phyloP scores from a whole-genome alignment of 2,113 vertebrate species.

The Amphiprion percula region DNA sequence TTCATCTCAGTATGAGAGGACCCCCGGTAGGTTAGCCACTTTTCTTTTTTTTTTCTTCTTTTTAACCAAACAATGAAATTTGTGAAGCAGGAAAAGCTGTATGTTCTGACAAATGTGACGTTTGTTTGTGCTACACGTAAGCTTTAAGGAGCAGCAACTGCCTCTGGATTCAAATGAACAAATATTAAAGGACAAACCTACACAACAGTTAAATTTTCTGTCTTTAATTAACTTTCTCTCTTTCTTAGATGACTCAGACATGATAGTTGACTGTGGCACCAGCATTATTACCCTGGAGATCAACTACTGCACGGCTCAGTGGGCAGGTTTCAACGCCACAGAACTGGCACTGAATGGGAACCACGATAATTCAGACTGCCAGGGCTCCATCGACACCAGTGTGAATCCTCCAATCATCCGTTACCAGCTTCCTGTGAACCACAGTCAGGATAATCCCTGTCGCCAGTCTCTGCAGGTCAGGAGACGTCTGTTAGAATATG shows the following conservation, averaged over 20 bases:
- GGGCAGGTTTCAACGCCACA: conserved; percentile 79
- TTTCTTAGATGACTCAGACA: conserved; percentile 78
- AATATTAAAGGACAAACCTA: too few species aligned
- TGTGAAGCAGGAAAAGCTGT: too few species aligned
- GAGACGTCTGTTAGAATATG: background rate
- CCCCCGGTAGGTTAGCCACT: conserved; percentile 73
- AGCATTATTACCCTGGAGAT: conserved; percentile 79
- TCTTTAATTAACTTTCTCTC: background rate
- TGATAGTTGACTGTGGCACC: conserved; percentile 80
- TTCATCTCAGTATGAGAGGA: conserved; percentile 70
- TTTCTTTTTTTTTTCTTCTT: too few species aligned
- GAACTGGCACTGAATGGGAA: conserved; percentile 82
- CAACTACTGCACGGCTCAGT: conserved; percentile 84
- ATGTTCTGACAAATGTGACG: too few species aligned
- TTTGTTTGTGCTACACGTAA: too few species aligned
- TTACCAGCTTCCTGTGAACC: conserved; percentile 82
- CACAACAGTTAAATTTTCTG: background rate
- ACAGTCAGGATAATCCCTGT: conserved; percentile 80
- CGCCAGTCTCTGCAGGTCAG: conserved; percentile 82
- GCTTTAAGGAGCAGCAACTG: too few species aligned
- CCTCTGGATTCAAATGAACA: too few species aligned
- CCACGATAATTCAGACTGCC: conserved; percentile 74
- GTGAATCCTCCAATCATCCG: conserved; percentile 79
- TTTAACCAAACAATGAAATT: too few species aligned
- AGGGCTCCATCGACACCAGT: conserved; percentile 72